phyloP scores from a whole-genome alignment of 2,113 vertebrate species.

The Sylvia atricapilla region DNA sequence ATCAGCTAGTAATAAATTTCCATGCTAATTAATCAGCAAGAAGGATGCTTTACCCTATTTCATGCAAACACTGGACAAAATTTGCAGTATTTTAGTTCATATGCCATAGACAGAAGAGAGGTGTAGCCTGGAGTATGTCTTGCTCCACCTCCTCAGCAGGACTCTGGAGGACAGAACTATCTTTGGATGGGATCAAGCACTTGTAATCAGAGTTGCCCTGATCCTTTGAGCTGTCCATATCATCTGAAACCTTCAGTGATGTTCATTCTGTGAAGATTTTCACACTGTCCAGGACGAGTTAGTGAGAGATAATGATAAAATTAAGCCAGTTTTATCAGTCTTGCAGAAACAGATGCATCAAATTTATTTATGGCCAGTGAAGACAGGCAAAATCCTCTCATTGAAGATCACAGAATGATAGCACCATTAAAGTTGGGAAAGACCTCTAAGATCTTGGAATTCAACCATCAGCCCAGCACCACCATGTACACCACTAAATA shows the following conservation, averaged over 20 bases:
- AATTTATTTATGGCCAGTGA: neutral
- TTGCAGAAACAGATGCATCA: neutral
- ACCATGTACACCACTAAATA: neutral
- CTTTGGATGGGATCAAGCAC: neutral
- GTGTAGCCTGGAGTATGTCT: neutral
- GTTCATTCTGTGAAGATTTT: neutral
- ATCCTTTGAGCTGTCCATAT: neutral
- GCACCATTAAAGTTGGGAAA: neutral
- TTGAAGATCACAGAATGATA: neutral
- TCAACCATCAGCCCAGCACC: neutral
- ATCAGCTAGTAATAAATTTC: neutral
- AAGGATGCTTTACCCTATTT: neutral
- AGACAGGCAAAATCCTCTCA: neutral
- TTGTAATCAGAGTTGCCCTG: neutral
- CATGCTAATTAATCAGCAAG: neutral
- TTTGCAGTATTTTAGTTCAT: neutral
- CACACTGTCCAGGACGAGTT: neutral
- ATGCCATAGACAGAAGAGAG: neutral
- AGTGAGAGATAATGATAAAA: neutral
- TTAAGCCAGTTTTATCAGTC: neutral
- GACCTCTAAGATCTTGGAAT: neutral
- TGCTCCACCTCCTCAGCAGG: neutral
- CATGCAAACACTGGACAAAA: neutral
- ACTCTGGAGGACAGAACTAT: neutral
- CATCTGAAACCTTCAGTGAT: neutral